These are phyloP conservation scores for Hipparchia semele DNA, from an alignment of 2,888 invertebrate species.

Conservation along the genomic window DNA sequence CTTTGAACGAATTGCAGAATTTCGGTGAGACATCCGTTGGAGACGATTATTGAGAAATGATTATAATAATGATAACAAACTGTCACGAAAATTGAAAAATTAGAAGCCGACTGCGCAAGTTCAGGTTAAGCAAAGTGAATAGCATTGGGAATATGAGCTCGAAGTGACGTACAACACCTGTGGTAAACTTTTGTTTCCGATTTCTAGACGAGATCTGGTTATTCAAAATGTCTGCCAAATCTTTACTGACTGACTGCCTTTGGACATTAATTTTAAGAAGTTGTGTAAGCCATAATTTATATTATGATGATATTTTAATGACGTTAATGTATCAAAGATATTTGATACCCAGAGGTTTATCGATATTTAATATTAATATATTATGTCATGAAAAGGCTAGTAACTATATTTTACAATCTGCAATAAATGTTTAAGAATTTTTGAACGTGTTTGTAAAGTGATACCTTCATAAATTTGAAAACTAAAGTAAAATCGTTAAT, in stretches of 20 bases:
- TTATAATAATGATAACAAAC: too few relatives aligned
- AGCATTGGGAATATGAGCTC: too few relatives aligned
- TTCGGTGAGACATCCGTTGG: too few relatives aligned
- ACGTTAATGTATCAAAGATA: conserved; percentile 23
- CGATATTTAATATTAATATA: conserved; percentile 23
- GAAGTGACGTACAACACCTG: too few relatives aligned
- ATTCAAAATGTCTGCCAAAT: too few relatives aligned
- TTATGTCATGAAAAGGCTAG: conserved; percentile 19
- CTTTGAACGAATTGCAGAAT: too few relatives aligned
- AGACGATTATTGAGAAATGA: too few relatives aligned
- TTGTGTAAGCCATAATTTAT: conserved; percentile 12
- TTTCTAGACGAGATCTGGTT: too few relatives aligned
- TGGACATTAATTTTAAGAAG: neutral
- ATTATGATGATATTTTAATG: conserved; percentile 20
- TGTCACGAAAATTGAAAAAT: too few relatives aligned
- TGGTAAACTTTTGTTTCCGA: too few relatives aligned
- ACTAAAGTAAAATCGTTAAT: conserved; percentile 15
- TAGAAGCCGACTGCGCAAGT: too few relatives aligned
- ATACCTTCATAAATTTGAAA: conserved; percentile 23
- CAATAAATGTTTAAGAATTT: conserved; percentile 22
- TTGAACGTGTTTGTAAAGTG: conserved; percentile 19
- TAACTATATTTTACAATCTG: conserved; percentile 22
- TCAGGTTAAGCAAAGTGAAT: too few relatives aligned
- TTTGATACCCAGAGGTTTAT: conserved; percentile 13
- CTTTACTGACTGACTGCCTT: neutral